A percentile compares a stretch with the other conserved stretches of the same genome.
Evolutionary conservation across 1,140 invertebrate genomes (phyloP).

Genomic region (Platorchestia sp.): DNA sequence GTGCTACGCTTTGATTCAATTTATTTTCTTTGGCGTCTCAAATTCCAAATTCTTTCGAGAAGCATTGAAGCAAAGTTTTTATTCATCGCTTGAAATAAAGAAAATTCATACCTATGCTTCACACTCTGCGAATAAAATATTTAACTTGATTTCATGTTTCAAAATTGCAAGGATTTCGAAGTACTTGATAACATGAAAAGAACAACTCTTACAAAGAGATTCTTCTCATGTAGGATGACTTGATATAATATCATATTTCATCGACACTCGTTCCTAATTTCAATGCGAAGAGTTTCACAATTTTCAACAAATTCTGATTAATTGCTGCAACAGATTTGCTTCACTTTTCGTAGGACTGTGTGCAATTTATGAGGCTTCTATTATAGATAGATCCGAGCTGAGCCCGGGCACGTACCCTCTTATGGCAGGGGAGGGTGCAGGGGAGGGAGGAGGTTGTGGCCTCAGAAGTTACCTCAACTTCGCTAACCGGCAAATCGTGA

Average conservation of each 20-base stretch:
- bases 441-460: neutral
- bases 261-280: neutral
- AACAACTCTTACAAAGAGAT: neutral
- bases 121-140: too few relatives aligned
- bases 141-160: too few relatives aligned
- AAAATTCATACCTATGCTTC: too few relatives aligned
- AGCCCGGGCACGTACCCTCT: neutral
- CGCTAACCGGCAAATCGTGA: conserved; percentile 31
- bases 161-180: too few relatives aligned
- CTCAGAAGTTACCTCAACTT: conserved; percentile 5
- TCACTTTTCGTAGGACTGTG: neutral
- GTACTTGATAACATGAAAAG: neutral
- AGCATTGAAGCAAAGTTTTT: too few relatives aligned
- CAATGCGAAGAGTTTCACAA: neutral
- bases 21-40: too few relatives aligned
- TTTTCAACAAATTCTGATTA: neutral
- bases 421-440: neutral
- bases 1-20: too few relatives aligned
- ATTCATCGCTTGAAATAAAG: too few relatives aligned
- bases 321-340: neutral
- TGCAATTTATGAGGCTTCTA: neutral
- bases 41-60: too few relatives aligned
- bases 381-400: neutral
- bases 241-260: too few relatives aligned
- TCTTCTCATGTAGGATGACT: neutral